These are phyloP conservation scores for Oligia strigilis DNA, from an alignment of 2,888 invertebrate genomes.

Conservation along the genomic window DNA sequence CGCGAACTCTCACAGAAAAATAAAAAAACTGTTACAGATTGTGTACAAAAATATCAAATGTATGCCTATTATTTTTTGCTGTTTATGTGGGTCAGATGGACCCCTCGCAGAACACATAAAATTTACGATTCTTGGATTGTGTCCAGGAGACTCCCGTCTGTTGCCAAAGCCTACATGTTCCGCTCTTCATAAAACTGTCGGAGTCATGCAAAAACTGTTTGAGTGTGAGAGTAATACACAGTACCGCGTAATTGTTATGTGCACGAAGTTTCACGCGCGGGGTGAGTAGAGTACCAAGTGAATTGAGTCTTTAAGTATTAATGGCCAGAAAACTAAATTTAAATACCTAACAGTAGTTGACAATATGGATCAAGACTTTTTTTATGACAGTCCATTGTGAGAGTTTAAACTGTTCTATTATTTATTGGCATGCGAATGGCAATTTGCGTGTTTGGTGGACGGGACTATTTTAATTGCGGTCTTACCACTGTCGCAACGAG, in stretches of 20 bases:
- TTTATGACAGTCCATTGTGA: not conserved
- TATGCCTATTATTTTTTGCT: conserved; percentile 1
- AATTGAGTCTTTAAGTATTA: not conserved
- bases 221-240: not conserved
- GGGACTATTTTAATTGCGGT: not conserved
- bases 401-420: not conserved
- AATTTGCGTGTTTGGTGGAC: not conserved
- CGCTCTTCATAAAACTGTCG: conserved; percentile 32
- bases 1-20: not conserved
- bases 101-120: conserved; percentile 61
- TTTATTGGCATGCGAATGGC: not conserved
- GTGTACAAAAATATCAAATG: conserved; percentile 10
- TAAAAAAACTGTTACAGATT: not conserved
- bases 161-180: conserved; percentile 25
- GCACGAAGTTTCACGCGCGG: not conserved
- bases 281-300: not conserved
- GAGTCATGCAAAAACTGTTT: conserved; percentile 17
- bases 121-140: conserved; percentile 73
- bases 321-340: not conserved
- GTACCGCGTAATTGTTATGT: not conserved
- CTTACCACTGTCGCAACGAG: not conserved
- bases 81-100: conserved; percentile 45
- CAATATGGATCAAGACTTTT: not conserved
- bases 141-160: conserved; percentile 61
- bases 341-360: not conserved